Percentiles rank a stretch among this genome's conserved stretches.
phyloP scores from a whole-genome alignment of 2,113 vertebrate species.

The Psephotus haematonotus region DNA sequence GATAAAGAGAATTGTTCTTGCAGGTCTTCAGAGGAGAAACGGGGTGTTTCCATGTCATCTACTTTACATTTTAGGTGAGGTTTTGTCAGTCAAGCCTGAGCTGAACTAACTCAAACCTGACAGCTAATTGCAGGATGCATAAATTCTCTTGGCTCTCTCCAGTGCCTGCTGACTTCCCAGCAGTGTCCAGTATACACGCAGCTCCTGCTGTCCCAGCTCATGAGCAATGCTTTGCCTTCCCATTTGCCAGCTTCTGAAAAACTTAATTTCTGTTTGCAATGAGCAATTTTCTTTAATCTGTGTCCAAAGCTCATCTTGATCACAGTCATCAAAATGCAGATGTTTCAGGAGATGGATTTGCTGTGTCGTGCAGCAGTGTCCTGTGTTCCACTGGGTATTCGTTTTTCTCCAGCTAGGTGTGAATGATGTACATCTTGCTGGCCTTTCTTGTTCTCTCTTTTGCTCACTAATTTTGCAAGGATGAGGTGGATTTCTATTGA shows the following conservation, averaged over 20 bases:
- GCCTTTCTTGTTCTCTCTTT: not conserved
- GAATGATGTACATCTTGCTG: not conserved
- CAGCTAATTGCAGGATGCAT: not conserved
- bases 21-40: not conserved
- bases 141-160: not conserved
- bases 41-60: not conserved
- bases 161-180: not conserved
- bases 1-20: not conserved
- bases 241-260: slow-evolving; percentile 19
- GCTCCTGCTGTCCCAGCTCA: slow-evolving; percentile 29
- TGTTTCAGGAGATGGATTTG: slow-evolving; percentile 32
- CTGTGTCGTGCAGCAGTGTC: not conserved
- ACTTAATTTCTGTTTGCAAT: slow-evolving; percentile 18
- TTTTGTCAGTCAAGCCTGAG: slow-evolving; percentile 23
- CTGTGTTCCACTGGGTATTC: not conserved
- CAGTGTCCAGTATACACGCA: not conserved
- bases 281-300: slow-evolving; percentile 44
- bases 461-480: not conserved
- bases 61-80: not conserved
- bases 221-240: slow-evolving; percentile 36
- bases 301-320: slow-evolving; percentile 27
- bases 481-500: not conserved
- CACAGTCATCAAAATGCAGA: slow-evolving; percentile 16
- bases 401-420: not conserved
- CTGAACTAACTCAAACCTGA: slow-evolving; percentile 7